Evolutionary conservation across 2,113 vertebrate genomes (phyloP).

Genomic region (Ceyx melanurus): DNA sequence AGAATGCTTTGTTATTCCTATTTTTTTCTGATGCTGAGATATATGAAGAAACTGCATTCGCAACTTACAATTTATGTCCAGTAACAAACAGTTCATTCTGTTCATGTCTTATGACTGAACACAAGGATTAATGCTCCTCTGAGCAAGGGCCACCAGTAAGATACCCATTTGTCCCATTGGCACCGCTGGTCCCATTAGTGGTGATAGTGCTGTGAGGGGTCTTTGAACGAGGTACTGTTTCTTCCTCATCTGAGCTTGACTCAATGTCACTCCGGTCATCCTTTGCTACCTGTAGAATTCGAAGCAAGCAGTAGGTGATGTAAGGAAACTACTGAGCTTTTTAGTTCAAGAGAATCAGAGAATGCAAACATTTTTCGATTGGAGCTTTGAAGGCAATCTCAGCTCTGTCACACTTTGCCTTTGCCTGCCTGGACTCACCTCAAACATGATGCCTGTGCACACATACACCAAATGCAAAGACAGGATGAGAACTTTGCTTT

Average conservation of each 20-base stretch:
- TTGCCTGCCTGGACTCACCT: background rate
- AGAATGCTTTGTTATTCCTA: slow-evolving; percentile 79
- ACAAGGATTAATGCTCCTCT: slow-evolving; percentile 85
- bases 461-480: background rate
- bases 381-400: background rate
- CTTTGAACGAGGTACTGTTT: slow-evolving; percentile 78
- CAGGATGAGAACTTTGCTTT: background rate
- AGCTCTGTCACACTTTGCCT: background rate
- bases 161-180: slow-evolving; percentile 91
- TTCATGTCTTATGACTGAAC: slow-evolving; percentile 65
- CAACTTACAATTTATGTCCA: slow-evolving; percentile 83
- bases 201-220: slow-evolving; percentile 76
- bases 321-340: background rate
- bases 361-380: background rate
- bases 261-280: slow-evolving; percentile 95
- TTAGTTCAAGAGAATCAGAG: background rate
- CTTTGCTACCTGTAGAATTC: slow-evolving; percentile 85
- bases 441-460: background rate
- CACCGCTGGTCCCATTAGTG: slow-evolving; percentile 89
- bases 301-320: background rate
- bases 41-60: slow-evolving; percentile 82
- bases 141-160: slow-evolving; percentile 81
- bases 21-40: slow-evolving; percentile 76
- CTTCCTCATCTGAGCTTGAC: slow-evolving; percentile 96
- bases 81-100: slow-evolving; percentile 83